These are phyloP conservation scores for Furnarius figulus DNA, from an alignment of 2,113 vertebrate genomes.

Conservation along the genomic window DNA sequence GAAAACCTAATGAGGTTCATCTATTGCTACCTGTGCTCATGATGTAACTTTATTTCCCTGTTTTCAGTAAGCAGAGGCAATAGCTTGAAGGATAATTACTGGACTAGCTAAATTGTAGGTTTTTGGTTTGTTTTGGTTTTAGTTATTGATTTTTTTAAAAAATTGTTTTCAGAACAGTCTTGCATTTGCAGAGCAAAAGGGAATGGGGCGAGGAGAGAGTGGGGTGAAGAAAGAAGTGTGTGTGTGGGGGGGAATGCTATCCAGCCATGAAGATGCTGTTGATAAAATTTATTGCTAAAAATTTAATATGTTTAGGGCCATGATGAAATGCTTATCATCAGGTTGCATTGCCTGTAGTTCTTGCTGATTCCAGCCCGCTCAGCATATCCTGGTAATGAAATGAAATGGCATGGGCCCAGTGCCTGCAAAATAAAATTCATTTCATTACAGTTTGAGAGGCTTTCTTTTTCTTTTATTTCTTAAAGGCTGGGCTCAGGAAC, in stretches of 20 bases:
- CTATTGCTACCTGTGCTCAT: not conserved
- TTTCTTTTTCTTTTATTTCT: slow-evolving; percentile 19
- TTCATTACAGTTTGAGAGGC: slow-evolving; percentile 49
- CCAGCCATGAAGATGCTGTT: slow-evolving; percentile 41
- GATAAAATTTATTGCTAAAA: slow-evolving; percentile 74
- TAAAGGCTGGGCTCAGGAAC: not conserved
- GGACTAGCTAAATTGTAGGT: not conserved
- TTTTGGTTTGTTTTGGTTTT: not conserved
- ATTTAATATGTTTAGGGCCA: slow-evolving; percentile 71
- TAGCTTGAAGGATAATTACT: not conserved
- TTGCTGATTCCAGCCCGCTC: slow-evolving; percentile 59
- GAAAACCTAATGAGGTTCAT: not conserved
- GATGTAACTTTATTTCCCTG: slow-evolving; percentile 9
- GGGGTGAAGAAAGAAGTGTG: not conserved
- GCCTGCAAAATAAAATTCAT: slow-evolving; percentile 67
- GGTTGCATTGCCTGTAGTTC: slow-evolving; percentile 64
- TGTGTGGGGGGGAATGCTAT: not conserved
- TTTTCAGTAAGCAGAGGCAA: not conserved
- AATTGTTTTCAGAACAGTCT: not conserved
- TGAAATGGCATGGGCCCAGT: slow-evolving; percentile 54
- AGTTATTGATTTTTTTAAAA: not conserved
- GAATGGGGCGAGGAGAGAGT: accelerated
- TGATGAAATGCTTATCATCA: slow-evolving; percentile 76
- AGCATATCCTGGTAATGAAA: slow-evolving; percentile 66
- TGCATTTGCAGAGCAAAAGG: not conserved